These are phyloP conservation scores for Lontra canadensis DNA, from an alignment of 2,113 vertebrate species.

Conservation along the genomic window DNA sequence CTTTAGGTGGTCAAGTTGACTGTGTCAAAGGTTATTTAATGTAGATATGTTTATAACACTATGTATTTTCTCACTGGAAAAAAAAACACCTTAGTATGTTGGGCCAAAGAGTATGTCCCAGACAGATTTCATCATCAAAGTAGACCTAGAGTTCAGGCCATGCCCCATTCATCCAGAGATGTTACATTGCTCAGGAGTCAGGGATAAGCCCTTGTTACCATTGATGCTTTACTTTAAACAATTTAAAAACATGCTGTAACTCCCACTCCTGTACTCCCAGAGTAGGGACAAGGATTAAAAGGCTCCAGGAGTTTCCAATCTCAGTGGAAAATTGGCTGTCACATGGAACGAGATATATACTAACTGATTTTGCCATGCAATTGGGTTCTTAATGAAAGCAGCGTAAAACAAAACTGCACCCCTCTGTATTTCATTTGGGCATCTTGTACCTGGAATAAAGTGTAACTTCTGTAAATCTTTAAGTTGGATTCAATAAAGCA, in stretches of 20 bases:
- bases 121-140: not conserved
- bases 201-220: constrained; percentile 28
- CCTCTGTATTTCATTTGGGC: constrained; percentile 72
- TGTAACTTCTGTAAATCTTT: constrained; percentile 82
- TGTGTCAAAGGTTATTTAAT: constrained; percentile 12
- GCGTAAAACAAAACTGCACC: constrained; percentile 79
- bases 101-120: not conserved
- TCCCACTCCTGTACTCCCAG: not conserved
- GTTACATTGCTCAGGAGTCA: not conserved
- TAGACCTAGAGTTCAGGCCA: not conserved
- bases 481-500: constrained; percentile 84
- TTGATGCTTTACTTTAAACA: constrained; percentile 58
- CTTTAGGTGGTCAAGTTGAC: not conserved
- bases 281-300: constrained; percentile 75
- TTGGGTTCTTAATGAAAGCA: constrained; percentile 77
- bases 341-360: constrained; percentile 58
- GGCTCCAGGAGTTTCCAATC: constrained; percentile 75
- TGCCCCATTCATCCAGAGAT: not conserved
- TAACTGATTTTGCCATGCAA: constrained; percentile 77
- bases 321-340: constrained; percentile 77
- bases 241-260: constrained; percentile 52
- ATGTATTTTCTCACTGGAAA: not conserved
- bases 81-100: not conserved
- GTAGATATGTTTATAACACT: not conserved
- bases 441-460: constrained; percentile 81